Evolutionary conservation across 2,113 vertebrate species (phyloP).

Genomic region (Vidua chalybeata): DNA sequence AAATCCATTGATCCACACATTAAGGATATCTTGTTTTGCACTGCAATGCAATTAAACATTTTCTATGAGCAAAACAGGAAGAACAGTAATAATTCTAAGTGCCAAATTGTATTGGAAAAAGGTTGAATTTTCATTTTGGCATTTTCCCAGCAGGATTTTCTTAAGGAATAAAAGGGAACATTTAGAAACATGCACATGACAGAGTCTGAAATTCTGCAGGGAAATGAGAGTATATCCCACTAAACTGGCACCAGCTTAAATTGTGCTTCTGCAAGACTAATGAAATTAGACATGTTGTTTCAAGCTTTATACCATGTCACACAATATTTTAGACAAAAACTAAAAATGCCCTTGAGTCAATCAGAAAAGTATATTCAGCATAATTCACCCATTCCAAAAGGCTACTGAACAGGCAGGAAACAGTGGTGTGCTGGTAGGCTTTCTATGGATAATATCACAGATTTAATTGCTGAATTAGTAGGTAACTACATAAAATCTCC

Average conservation of each 20-base stretch:
- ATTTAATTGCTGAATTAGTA: slow-evolving; percentile 31
- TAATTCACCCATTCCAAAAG: slow-evolving; percentile 62
- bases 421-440: background rate
- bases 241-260: slow-evolving; percentile 71
- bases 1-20: slow-evolving; percentile 61
- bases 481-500: background rate
- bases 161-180: slow-evolving; percentile 24
- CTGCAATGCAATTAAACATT: slow-evolving; percentile 55
- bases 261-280: slow-evolving; percentile 74
- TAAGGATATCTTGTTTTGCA: slow-evolving; percentile 53
- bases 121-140: slow-evolving; percentile 65
- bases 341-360: slow-evolving; percentile 75
- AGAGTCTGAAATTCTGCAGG: slow-evolving; percentile 62
- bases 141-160: slow-evolving; percentile 65
- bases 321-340: slow-evolving; percentile 74
- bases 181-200: slow-evolving; percentile 52
- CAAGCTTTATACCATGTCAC: slow-evolving; percentile 74
- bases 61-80: slow-evolving; percentile 56
- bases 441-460: slow-evolving; percentile 19
- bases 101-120: slow-evolving; percentile 64
- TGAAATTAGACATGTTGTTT: slow-evolving; percentile 80
- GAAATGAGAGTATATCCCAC: slow-evolving; percentile 65
- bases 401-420: slow-evolving; percentile 33
- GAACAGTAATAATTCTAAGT: slow-evolving; percentile 60
- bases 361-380: slow-evolving; percentile 67